These are phyloP conservation scores for Diadema setosum DNA, from an alignment of 35 echinoderm and acorn worm species.

Conservation along the genomic window DNA sequence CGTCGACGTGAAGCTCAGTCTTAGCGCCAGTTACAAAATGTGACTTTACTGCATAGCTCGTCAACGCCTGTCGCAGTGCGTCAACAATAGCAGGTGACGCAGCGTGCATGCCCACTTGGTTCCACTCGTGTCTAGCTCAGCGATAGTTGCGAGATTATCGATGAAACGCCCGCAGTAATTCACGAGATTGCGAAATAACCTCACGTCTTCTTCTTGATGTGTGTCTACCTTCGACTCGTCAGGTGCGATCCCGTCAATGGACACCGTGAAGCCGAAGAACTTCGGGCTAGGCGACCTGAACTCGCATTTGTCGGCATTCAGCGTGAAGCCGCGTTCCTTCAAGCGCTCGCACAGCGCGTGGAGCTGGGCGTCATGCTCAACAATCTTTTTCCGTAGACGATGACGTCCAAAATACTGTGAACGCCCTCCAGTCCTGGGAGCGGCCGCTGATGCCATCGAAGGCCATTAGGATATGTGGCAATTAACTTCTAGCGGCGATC, in stretches of 20 bases:
- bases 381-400: not conserved
- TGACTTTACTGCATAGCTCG: conserved; percentile 19
- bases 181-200: conserved; percentile 43
- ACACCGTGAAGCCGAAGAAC: conserved; percentile 43
- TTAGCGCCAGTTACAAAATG: conserved; percentile 27
- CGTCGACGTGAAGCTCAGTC: conserved; percentile 35
- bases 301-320: conserved; percentile 48
- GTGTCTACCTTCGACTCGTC: conserved; percentile 16
- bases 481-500: not conserved
- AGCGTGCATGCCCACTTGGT: conserved; percentile 25
- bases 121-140: conserved; percentile 1
- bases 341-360: not conserved
- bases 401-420: not conserved
- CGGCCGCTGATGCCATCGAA: conserved; percentile 18
- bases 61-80: conserved; percentile 14
- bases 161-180: conserved; percentile 52
- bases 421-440: not conserved
- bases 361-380: not conserved
- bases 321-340: not conserved
- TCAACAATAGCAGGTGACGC: conserved; percentile 13
- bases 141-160: not conserved
- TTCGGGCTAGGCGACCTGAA: conserved; percentile 28
- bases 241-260: conserved; percentile 27
- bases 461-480: not conserved
- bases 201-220: not conserved